A percentile compares a stretch with the other conserved stretches of the same genome.
These are phyloP conservation scores for Parelbella ahira DNA, from an alignment of 2,888 invertebrate species.

Conservation along the genomic window DNA sequence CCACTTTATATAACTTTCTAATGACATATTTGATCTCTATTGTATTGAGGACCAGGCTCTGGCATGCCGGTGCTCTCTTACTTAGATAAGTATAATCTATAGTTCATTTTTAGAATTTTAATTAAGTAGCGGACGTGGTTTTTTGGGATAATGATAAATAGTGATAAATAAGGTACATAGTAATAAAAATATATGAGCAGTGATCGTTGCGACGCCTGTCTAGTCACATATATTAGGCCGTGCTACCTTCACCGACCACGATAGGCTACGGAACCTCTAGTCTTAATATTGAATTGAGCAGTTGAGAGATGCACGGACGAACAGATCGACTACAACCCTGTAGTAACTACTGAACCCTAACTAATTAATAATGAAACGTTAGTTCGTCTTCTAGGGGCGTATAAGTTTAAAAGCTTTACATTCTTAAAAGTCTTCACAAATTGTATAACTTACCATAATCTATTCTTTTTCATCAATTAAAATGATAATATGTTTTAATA, in stretches of 20 bases:
- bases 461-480: conserved; percentile 55
- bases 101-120: conserved; percentile 20
- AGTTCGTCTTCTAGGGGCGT: conserved; percentile 63
- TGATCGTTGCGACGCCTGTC: conserved; percentile 33
- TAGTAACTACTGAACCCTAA: conserved; percentile 67
- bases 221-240: conserved; percentile 53
- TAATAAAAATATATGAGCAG: conserved; percentile 29
- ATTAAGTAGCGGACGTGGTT: conserved; percentile 23
- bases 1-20: no score
- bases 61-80: no score
- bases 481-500: conserved; percentile 48
- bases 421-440: conserved; percentile 71
- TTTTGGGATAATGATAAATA: conserved; percentile 22
- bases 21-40: no score
- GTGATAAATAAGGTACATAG: conserved; percentile 20
- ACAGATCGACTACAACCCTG: conserved; percentile 72
- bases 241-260: conserved; percentile 52
- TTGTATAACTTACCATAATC: conserved; percentile 69
- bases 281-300: conserved; percentile 74
- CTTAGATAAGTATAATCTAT: conserved; percentile 13
- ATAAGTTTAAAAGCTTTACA: conserved; percentile 69
- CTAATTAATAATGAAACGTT: conserved; percentile 55
- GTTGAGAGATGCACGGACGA: conserved; percentile 72
- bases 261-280: conserved; percentile 54
- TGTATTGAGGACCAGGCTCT: no score